Conservation (phyloP, 2,797 vertebrate species). For the Pteropus rufus region DNA sequence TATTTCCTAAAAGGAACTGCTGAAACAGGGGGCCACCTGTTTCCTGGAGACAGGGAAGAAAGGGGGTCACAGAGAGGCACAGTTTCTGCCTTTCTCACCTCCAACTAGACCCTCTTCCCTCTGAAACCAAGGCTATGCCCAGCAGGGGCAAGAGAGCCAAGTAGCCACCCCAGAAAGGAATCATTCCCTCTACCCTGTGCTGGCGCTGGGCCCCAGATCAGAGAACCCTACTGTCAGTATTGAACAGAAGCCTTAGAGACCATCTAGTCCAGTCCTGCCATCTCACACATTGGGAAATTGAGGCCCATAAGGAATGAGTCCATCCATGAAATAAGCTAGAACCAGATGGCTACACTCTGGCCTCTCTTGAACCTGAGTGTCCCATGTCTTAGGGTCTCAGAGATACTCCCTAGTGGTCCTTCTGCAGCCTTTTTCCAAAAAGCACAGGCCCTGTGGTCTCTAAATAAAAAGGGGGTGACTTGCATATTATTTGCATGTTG, state of each 20-base stretch:
- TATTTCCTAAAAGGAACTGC: neutral
- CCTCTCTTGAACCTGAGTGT: neutral
- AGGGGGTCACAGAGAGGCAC: too few relatives aligned
- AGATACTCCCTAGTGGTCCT: neutral
- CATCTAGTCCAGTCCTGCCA: neutral
- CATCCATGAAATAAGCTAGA: neutral
- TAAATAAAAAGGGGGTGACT: constrained; percentile 58
- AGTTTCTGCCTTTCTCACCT: too few relatives aligned
- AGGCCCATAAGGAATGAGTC: neutral
- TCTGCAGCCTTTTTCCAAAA: constrained; percentile 54
- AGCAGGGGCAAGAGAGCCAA: neutral
- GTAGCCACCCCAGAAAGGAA: neutral
- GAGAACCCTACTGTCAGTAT: neutral
- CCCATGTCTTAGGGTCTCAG: neutral
- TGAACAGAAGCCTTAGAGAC: neutral
- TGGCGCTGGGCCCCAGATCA: neutral
- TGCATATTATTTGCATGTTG: constrained; percentile 72
- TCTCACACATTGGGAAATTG: neutral
- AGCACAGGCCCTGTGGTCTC: constrained; percentile 39
- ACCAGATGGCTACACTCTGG: neutral
- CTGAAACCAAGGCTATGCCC: too few relatives aligned
- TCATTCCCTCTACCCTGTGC: neutral
- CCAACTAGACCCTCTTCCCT: too few relatives aligned
- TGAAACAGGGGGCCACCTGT: neutral
- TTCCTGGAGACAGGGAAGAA: too few relatives aligned